A percentile compares a stretch with the other conserved stretches of the same genome.
These are phyloP conservation scores for Prinia subflava DNA, from an alignment of 2,113 vertebrate genomes.

Conservation along the genomic window DNA sequence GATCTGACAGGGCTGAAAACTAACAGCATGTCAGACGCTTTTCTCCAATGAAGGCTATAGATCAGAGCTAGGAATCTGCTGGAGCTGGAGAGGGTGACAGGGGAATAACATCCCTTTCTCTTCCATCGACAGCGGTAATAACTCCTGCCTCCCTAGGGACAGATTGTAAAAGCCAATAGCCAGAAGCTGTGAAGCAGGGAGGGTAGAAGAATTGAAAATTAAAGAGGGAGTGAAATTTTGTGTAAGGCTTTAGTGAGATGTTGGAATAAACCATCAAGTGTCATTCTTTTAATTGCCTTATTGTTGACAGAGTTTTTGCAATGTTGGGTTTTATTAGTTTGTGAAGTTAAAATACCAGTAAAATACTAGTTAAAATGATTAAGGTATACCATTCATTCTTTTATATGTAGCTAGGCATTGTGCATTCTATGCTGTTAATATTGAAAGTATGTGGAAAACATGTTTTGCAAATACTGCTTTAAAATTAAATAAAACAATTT, in stretches of 20 bases:
- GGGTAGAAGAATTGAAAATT: constrained; percentile 97
- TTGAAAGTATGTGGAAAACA: not conserved
- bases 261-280: constrained; percentile 70
- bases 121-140: constrained; percentile 98
- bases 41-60: constrained; percentile 84
- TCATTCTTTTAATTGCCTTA: constrained; percentile 66
- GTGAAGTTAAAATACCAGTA: not conserved
- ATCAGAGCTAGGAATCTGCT: constrained; percentile 91
- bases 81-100: constrained; percentile 89
- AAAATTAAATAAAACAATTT: not conserved
- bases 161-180: constrained; percentile 99
- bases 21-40: constrained; percentile 75
- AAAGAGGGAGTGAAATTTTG: constrained; percentile 84
- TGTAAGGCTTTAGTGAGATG: constrained; percentile 64
- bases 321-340: constrained; percentile 37
- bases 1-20: constrained; percentile 75
- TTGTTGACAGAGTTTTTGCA: constrained; percentile 32
- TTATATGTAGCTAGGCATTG: not conserved
- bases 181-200: constrained; percentile 94
- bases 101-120: constrained; percentile 99
- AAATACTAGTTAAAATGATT: constrained; percentile 22
- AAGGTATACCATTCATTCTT: not conserved
- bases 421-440: not conserved
- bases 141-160: constrained; percentile 97
- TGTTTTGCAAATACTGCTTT: not conserved